Percentiles rank a stretch among this genome's conserved stretches.
Evolutionary conservation across 1,140 invertebrate genomes (phyloP).

Genomic region (Drosophila ercepeae): DNA sequence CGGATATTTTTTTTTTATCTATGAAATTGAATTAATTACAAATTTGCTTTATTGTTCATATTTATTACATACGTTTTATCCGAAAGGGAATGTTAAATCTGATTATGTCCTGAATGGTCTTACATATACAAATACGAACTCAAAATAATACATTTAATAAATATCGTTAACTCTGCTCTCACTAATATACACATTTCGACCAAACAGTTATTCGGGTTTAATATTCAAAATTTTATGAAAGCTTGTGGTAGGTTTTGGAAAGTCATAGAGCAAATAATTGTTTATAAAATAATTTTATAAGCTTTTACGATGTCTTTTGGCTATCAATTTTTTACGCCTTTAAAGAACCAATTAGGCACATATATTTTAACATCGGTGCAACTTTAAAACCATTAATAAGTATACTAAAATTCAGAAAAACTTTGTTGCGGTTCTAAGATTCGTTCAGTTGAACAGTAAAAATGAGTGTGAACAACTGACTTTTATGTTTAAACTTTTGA

Average conservation of each 20-base stretch:
- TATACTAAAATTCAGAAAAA: slow-evolving; percentile 46
- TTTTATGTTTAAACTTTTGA: slow-evolving; percentile 43
- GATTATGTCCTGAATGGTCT: background rate
- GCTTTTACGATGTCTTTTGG: background rate
- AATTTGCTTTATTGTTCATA: background rate
- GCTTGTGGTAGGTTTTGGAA: no score
- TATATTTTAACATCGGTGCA: slow-evolving; percentile 9
- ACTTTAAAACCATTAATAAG: slow-evolving; percentile 51
- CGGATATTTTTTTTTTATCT: background rate
- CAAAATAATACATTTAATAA: background rate
- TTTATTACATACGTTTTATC: slow-evolving; percentile 24
- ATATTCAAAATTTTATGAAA: no score
- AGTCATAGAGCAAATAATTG: no score
- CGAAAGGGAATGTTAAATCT: slow-evolving; percentile 1
- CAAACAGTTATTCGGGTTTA: no score
- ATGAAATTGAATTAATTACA: background rate
- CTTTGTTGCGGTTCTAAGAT: slow-evolving; percentile 25
- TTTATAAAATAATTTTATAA: background rate
- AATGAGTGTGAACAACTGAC: slow-evolving; percentile 8
- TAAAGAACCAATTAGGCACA: background rate
- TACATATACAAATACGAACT: background rate
- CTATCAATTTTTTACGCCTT: background rate
- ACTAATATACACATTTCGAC: background rate
- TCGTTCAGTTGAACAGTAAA: slow-evolving; percentile 13
- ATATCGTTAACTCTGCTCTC: no score